Conservation (phyloP, 2,888 invertebrate genomes). For the Sericinus montela region DNA sequence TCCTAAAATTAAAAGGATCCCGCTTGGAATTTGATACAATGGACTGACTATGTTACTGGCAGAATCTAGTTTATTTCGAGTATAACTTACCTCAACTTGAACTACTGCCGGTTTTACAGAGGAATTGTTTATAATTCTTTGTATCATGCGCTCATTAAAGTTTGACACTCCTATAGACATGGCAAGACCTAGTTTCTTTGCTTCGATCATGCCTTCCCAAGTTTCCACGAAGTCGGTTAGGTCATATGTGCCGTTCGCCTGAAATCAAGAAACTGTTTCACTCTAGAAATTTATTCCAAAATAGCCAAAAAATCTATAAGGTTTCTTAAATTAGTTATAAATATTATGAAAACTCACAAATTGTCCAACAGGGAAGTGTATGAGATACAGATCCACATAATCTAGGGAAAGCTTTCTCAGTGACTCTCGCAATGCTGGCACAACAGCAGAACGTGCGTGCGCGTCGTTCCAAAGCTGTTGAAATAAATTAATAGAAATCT, state of each 20-base stretch:
- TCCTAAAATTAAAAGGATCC: no score
- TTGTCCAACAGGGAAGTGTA: conserved; percentile 49
- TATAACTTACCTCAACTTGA: conserved; percentile 62
- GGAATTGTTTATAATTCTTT: conserved; percentile 71
- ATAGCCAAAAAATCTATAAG: background rate
- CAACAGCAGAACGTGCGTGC: conserved; percentile 39
- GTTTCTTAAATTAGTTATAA: background rate
- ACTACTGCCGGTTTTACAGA: conserved; percentile 77
- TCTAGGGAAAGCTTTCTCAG: conserved; percentile 38
- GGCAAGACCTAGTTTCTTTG: conserved; percentile 56
- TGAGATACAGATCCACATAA: conserved; percentile 55
- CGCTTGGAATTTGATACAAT: no score
- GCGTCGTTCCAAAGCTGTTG: conserved; percentile 51
- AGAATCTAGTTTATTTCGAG: no score
- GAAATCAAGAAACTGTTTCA: no score
- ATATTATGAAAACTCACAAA: conserved; percentile 33
- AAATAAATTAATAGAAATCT: background rate
- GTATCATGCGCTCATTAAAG: conserved; percentile 84
- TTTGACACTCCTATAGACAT: conserved; percentile 88
- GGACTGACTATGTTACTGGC: no score
- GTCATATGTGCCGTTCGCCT: background rate
- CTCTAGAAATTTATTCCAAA: no score
- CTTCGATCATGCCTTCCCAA: conserved; percentile 1
- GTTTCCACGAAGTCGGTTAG: conserved; percentile 13
- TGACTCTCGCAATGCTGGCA: conserved; percentile 46